phyloP scores from a whole-genome alignment of 2,888 invertebrate genomes.

The Autographa pulchrina region DNA sequence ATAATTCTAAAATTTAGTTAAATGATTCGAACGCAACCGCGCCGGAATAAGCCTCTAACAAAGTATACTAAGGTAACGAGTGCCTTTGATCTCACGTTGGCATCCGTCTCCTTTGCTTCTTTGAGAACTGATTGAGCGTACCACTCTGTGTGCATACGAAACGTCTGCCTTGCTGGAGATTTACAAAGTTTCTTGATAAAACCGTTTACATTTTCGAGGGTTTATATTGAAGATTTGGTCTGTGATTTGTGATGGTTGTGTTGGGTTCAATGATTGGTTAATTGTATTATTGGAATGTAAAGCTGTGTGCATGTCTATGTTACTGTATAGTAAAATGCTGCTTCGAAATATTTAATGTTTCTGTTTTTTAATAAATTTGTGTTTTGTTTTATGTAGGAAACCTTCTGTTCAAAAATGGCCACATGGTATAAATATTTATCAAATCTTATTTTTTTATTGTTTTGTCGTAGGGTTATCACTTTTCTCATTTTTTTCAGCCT shows the following conservation, averaged over 20 bases:
- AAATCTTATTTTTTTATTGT: too few relatives aligned
- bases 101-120: constrained; percentile 80
- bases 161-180: constrained; percentile 74
- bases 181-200: constrained; percentile 75
- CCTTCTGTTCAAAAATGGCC: too few relatives aligned
- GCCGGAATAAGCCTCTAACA: constrained; percentile 56
- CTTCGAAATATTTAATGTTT: too few relatives aligned
- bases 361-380: too few relatives aligned
- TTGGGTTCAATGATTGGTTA: constrained; percentile 10
- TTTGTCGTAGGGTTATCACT: too few relatives aligned
- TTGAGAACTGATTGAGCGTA: constrained; percentile 87
- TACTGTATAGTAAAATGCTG: too few relatives aligned
- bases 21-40: constrained; percentile 37
- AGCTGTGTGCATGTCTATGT: too few relatives aligned
- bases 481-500: too few relatives aligned
- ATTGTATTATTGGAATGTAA: neutral
- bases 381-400: too few relatives aligned
- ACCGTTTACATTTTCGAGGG: constrained; percentile 67
- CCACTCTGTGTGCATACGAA: constrained; percentile 85
- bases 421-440: too few relatives aligned
- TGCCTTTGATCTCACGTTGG: constrained; percentile 79
- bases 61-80: constrained; percentile 70
- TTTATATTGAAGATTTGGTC: constrained; percentile 58
- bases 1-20: constrained; percentile 32
- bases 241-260: constrained; percentile 29